phyloP scores from a whole-genome alignment of 2,888 invertebrate species.

The Punctoribates punctum region DNA sequence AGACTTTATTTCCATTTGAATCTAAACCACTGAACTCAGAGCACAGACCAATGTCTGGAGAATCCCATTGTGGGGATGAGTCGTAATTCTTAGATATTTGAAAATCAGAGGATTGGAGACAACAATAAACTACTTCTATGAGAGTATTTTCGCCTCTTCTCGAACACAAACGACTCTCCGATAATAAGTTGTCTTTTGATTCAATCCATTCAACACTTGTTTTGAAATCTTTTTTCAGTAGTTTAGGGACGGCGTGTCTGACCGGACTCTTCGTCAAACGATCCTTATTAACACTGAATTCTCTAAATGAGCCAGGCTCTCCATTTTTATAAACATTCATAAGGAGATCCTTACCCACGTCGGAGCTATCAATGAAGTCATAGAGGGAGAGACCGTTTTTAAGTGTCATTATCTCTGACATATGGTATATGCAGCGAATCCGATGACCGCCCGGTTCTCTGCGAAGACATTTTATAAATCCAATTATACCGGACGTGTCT shows the following conservation, averaged over 20 bases:
- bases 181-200: constrained; percentile 46
- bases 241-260: constrained; percentile 81
- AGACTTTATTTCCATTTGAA: constrained; percentile 51
- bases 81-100: constrained; percentile 95
- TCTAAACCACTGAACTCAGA: constrained; percentile 51
- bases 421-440: constrained; percentile 43
- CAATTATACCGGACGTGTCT: constrained; percentile 55
- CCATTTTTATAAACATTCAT: not conserved
- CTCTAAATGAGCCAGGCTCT: not conserved
- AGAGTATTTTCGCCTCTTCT: not conserved
- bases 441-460: constrained; percentile 53
- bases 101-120: constrained; percentile 62
- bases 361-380: not conserved
- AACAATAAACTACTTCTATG: constrained; percentile 48
- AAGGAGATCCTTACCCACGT: not conserved
- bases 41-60: constrained; percentile 61
- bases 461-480: constrained; percentile 57
- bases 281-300: not conserved
- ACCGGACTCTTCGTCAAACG: not conserved
- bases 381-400: not conserved
- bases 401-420: constrained; percentile 49
- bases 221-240: constrained; percentile 86
- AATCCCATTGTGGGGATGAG: constrained; percentile 78
- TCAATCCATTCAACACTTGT: constrained; percentile 90
- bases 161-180: constrained; percentile 54